Evolutionary conservation across 92 coral and sea anemone genomes (phyloP).

Genomic region (Phenganax marumi): DNA sequence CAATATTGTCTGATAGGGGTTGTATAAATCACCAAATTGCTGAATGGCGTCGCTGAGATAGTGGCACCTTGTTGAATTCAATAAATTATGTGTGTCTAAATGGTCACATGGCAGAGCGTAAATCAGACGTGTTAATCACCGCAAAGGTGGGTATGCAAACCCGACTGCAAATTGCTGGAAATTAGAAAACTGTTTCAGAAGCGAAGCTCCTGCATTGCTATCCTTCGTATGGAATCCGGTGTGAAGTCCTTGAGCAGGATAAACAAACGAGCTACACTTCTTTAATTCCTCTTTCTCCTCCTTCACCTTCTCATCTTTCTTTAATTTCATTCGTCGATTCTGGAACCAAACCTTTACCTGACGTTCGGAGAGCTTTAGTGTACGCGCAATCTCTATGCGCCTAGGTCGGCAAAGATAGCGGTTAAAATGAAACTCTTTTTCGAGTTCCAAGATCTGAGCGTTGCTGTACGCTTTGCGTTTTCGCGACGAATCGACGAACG

Average conservation of each 20-base stretch:
- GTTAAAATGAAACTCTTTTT: slow-evolving; percentile 93
- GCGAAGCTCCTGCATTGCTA: background rate
- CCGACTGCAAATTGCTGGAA: slow-evolving; percentile 14
- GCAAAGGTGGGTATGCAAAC: background rate
- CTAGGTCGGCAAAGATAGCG: slow-evolving; percentile 87
- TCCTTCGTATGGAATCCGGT: slow-evolving; percentile 2
- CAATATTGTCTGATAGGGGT: too few relatives aligned
- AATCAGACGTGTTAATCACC: background rate
- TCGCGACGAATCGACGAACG: slow-evolving; percentile 59
- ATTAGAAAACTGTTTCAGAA: slow-evolving; percentile 10
- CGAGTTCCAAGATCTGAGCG: slow-evolving; percentile 85
- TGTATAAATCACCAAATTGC: too few relatives aligned
- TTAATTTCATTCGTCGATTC: slow-evolving; percentile 96
- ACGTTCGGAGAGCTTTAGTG: slow-evolving; percentile 80
- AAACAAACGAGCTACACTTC: slow-evolving; percentile 46
- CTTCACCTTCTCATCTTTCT: slow-evolving; percentile 85
- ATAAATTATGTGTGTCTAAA: too few relatives aligned
- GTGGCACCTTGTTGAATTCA: too few relatives aligned
- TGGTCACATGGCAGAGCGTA: background rate
- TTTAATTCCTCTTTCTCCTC: slow-evolving; percentile 54
- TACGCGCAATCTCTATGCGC: slow-evolving; percentile 84
- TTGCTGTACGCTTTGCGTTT: slow-evolving; percentile 94
- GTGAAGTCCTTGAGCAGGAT: slow-evolving; percentile 16
- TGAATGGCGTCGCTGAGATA: too few relatives aligned
- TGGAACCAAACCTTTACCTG: slow-evolving; percentile 98